phyloP scores from a whole-genome alignment of 2,888 invertebrate species.

The Ochlodes sylvanus region DNA sequence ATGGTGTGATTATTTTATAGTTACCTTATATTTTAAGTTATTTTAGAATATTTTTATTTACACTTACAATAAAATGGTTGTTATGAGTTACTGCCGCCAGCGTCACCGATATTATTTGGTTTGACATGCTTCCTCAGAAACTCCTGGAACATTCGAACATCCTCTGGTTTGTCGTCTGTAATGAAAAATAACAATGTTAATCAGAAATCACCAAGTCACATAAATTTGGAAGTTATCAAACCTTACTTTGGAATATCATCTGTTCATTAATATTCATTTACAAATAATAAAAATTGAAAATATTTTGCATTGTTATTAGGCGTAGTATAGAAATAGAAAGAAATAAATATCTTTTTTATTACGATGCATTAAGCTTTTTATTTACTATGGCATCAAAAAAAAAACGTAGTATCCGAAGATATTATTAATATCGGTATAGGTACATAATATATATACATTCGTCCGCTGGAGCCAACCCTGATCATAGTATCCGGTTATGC shows the following conservation, averaged over 20 bases:
- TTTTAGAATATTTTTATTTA: neutral
- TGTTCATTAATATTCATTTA: no score
- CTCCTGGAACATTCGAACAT: slow-evolving; percentile 73
- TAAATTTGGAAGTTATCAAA: no score
- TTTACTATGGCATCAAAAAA: neutral
- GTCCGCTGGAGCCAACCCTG: no score
- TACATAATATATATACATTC: no score
- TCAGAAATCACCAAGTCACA: no score
- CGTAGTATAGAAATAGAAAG: no score
- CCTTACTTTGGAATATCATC: no score
- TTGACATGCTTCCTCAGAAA: slow-evolving; percentile 75
- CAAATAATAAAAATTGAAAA: no score
- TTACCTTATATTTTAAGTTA: slow-evolving; percentile 1
- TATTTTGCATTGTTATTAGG: no score
- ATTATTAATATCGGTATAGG: no score
- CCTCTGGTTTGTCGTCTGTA: slow-evolving; percentile 74
- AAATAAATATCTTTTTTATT: no score
- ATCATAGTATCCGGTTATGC: no score
- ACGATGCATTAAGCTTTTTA: neutral
- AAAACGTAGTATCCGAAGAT: neutral
- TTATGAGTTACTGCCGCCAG: slow-evolving; percentile 15
- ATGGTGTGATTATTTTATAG: neutral
- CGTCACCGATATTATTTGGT: slow-evolving; percentile 50
- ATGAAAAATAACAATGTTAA: slow-evolving; percentile 33
- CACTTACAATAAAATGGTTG: neutral